Evolutionary conservation across 2,888 invertebrate genomes (phyloP), one percentile per base, ranked within the genome.

Genomic region (Parapristionchus giblindavisi): DNA sequence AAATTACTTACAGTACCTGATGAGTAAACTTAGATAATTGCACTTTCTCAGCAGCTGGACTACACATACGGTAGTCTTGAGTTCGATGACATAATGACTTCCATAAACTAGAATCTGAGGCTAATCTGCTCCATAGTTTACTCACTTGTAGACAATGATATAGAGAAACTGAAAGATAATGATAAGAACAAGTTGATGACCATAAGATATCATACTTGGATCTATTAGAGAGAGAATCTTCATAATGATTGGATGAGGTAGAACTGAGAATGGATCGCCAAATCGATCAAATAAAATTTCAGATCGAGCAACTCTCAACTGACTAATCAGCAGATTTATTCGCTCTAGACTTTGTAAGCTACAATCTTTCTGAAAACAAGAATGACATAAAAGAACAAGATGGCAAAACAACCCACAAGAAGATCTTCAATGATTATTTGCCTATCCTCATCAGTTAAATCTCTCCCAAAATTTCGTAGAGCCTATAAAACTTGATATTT

Each of bases 131-230:
- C 78, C 78, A 78, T 8, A 75, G 27, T 43, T 66, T 38, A 61
- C 77, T 78, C 5, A 78, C 78, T 40, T 71, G 75, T 56, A 78
- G 52, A 48, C 75, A 71, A 36, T 48, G 60, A 52, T 72, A 78
- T 1, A 78, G 66, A 32, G 77, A 75, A 0, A 63, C 78, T 78
- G 71, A 54, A 74, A 72, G 8, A 32, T 60, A n/a, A 29, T 1
- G 14, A 27, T 32, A 24, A 1, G 21, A 1, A 32, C 11, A 6
- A 11, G 60, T 24, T 11, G 60, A 34, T 36, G 38, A 61, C 29
- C 1, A 14, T 8, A 4, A n/a, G 24, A 24, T 56, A 24, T 56
- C 29, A n/a, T n/a, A 68, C 75, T 68, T 36, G 75, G 75, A 68
- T 75, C 75, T 3, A 75, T 65, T 29, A 54, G 68, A 2, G 56